These are phyloP conservation scores for Hyla sarda DNA, from an alignment of 2,113 vertebrate species.

Conservation along the genomic window DNA sequence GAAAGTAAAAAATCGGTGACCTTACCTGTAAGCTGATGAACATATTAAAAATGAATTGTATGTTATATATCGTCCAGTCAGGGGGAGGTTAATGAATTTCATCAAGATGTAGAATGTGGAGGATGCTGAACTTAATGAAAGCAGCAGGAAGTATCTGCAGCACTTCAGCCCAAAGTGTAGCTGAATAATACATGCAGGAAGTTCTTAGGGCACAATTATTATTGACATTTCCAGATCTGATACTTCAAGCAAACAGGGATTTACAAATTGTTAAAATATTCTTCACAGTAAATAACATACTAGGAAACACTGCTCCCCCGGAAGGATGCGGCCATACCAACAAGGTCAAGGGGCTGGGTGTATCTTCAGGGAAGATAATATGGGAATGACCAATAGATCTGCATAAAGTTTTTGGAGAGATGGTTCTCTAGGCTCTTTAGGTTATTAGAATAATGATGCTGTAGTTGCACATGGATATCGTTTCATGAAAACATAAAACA, in stretches of 20 bases:
- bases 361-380: no score
- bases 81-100: not conserved
- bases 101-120: not conserved
- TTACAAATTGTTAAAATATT: not conserved
- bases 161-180: not conserved
- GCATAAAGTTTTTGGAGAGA: no score
- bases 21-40: not conserved
- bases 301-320: not conserved
- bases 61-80: not conserved
- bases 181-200: constrained; percentile 17
- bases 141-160: not conserved
- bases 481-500: no score
- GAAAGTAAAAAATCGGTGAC: not conserved
- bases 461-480: no score
- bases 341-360: no score
- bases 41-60: not conserved
- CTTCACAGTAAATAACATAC: not conserved
- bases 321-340: not conserved
- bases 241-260: not conserved
- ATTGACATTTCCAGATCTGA: constrained; percentile 16
- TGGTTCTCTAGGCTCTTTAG: no score
- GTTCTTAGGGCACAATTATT: constrained; percentile 11
- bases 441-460: no score
- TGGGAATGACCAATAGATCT: no score
- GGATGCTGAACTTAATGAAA: constrained; percentile 17